Evolutionary conservation across 2,888 invertebrate genomes (phyloP), one percentile per base, ranked within the genome.

Genomic region (Folsomia candida): DNA sequence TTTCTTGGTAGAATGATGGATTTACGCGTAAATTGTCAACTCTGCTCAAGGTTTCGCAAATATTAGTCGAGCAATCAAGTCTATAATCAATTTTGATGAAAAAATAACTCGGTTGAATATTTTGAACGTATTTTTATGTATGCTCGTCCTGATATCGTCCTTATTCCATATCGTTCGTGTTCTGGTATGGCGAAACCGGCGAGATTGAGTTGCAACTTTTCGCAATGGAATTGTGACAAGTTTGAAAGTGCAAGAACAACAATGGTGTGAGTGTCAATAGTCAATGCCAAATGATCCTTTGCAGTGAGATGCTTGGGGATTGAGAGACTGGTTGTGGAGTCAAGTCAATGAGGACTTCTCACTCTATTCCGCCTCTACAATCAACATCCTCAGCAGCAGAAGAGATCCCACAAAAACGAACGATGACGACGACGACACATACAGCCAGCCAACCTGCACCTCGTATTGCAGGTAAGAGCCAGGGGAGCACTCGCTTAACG

Each of bases 341-440:
- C 63, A 64, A 62, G 24, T 64, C 24, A 51, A 64, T 64, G 63
- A 64, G 47, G 51, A 47, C 51, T 64, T 64, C 51, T 64, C 63
- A 64, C 37, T 51, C 28, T 61, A 54, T 54, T 54, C 54, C 54
- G 20, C 18, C 47, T 47, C 47, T 47, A n/a, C n/a, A n/a, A n/a
- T n/a, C n/a, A n/a, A n/a, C n/a, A 37, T 37, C 37, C 37, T 37
- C 37, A 37, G 37, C 14, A 37, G 37, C 14, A 37, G 14, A 37
- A 37, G 14, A 37, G 37, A 37, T 37, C 37, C 37, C 37, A 37
- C 14, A 14, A 37, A n/a, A n/a, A n/a, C n/a, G n/a, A n/a, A n/a
- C n/a, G n/a, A n/a, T n/a, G n/a, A n/a, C n/a, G n/a, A n/a, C n/a
- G n/a, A n/a, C n/a, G n/a, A n/a, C n/a, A n/a, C n/a, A 37, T 37